Evolutionary conservation across 1,140 invertebrate genomes (phyloP), one percentile per base, ranked within the genome.

Genomic region (Apocrypta bakeri): DNA sequence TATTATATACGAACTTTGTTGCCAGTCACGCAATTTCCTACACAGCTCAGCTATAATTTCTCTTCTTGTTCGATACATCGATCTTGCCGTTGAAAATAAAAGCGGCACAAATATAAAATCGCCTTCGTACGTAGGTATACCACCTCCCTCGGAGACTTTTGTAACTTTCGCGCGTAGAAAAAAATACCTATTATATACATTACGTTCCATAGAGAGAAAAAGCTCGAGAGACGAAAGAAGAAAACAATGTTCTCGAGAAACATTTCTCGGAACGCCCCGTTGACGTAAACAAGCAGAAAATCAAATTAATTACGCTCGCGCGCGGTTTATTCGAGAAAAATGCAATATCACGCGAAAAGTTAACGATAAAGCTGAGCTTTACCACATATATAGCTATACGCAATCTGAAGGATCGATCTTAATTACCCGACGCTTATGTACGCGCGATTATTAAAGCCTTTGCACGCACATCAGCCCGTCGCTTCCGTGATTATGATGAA

Each of bases 361-460:
- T 17, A 8, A 27, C n/a, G 42, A n/a, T 63, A 64, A 76, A 76
- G 29, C 42, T 17, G 25, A 21, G 40, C 25, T 24, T 1, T 9
- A n/a, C n/a, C 29, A 3, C n/a, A 21, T 1, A 29, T n/a, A 56
- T 56, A 56, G 3, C 3, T 0, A 17, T 56, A 56, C n/a, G 21
- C 21, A 81, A 81, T 81, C 79, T 81, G 17, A 14, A 21, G 71
- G 56, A 66, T 74, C 71, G 71, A 81, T 81, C 79, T 81, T 81
- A 81, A 81, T 81, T 81, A 48, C 25, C 71, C 24, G 11, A 42
- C 29, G 29, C 68, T 27, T 29, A 12, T 29, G 63, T 25, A 66
- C 63, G 4, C 63, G 61, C 75, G 75, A 77, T 75, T 75, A 75
- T 75, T 61, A 73, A 73, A 73, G 73, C 29, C 25, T 24, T 37